Conservation (phyloP, 2,113 vertebrate genomes). For the Guaruba guarouba region DNA sequence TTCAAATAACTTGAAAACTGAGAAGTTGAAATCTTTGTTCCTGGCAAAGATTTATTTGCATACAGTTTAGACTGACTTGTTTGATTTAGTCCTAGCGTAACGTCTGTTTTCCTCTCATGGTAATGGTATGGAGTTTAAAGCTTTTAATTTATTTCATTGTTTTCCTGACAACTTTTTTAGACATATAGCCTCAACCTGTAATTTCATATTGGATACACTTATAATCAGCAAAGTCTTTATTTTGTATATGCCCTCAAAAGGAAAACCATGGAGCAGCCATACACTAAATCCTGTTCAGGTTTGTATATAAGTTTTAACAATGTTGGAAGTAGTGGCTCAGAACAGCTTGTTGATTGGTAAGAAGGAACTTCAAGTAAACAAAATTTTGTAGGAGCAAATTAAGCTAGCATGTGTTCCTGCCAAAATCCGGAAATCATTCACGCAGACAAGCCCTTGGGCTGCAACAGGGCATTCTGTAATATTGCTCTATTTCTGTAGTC, state of each 20-base stretch:
- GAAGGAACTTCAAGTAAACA: background rate
- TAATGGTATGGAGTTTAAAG: background rate
- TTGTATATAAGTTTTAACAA: background rate
- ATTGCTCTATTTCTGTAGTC: background rate
- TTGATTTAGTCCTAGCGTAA: background rate
- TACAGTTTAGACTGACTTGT: background rate
- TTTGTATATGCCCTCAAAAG: background rate
- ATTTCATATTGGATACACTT: background rate
- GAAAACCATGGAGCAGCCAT: background rate
- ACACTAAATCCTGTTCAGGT: background rate
- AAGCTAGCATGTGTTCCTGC: background rate
- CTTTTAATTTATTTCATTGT: background rate
- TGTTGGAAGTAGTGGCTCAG: background rate
- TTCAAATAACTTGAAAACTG: background rate
- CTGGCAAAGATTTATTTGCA: background rate
- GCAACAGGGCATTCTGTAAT: background rate
- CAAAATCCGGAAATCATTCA: background rate
- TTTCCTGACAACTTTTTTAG: background rate
- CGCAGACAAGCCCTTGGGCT: background rate
- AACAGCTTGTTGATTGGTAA: background rate
- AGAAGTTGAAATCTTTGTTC: background rate
- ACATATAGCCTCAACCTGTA: background rate
- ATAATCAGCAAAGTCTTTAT: background rate
- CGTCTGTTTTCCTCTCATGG: background rate
- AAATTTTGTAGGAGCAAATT: slow-evolving; percentile 13